phyloP scores from a whole-genome alignment of 2,797 vertebrate species.

The Novumbra hubbsi region DNA sequence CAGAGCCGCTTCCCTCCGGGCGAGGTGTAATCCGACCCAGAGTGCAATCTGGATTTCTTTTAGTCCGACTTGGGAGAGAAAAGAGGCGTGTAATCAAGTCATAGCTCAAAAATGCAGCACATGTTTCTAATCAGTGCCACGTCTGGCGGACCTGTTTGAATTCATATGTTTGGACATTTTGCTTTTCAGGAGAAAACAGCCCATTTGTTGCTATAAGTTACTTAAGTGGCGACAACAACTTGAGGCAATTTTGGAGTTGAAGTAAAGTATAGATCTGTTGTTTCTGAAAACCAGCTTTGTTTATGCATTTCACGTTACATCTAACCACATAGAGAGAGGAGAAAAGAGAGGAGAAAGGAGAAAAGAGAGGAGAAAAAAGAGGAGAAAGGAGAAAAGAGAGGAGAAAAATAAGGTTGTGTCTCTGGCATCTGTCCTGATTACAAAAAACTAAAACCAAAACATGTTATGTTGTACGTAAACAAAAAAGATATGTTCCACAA shows the following conservation, averaged over 20 bases:
- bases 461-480: neutral
- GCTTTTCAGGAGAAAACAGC: constrained; percentile 61
- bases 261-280: constrained; percentile 31
- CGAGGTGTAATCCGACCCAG: constrained; percentile 25
- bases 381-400: neutral
- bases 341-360: neutral
- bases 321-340: neutral
- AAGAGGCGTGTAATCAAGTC: constrained; percentile 73
- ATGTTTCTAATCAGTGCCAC: constrained; percentile 70
- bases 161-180: constrained; percentile 68
- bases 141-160: constrained; percentile 63
- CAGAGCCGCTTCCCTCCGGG: neutral
- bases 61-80: constrained; percentile 44
- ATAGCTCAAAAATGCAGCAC: constrained; percentile 76
- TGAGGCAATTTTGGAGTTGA: constrained; percentile 53
- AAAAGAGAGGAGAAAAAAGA: neutral
- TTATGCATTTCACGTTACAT: constrained; percentile 4
- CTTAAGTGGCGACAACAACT: constrained; percentile 68
- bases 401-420: neutral
- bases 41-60: constrained; percentile 6
- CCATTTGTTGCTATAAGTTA: constrained; percentile 57
- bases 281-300: constrained; percentile 34
- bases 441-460: constrained; percentile 1
- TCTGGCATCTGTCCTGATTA: constrained; percentile 5
- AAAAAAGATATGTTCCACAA: neutral